phyloP scores from a whole-genome alignment of 64 coral and sea anemone species.

The Montipora sp. region DNA sequence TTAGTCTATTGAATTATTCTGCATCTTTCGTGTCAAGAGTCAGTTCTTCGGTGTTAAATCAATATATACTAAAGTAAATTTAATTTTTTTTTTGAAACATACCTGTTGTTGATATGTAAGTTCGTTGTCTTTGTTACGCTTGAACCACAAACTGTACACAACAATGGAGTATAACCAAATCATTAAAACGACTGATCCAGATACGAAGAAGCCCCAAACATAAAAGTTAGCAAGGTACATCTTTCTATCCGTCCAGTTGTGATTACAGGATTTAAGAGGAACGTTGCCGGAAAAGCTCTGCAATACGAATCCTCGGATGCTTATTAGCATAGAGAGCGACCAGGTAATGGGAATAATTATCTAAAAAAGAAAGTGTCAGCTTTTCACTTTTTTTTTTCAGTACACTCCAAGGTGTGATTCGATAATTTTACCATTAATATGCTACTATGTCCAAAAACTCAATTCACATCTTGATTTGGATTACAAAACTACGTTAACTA shows the following conservation, averaged over 20 bases:
- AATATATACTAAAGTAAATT: too few species aligned
- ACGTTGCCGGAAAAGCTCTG: neutral
- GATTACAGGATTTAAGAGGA: neutral
- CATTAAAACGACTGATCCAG: conserved; percentile 1
- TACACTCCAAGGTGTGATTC: too few species aligned
- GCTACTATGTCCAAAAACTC: too few species aligned
- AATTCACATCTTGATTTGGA: too few species aligned
- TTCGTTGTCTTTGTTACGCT: neutral
- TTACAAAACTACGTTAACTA: too few species aligned
- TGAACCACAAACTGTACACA: conserved; percentile 49
- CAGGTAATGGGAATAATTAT: neutral
- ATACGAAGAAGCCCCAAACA: conserved; percentile 1
- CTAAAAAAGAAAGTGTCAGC: neutral
- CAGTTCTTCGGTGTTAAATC: too few species aligned
- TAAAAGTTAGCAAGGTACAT: neutral
- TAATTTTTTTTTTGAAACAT: neutral
- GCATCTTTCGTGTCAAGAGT: too few species aligned
- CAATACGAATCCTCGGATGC: neutral
- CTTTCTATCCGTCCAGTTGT: conserved; percentile 6
- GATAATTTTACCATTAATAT: too few species aligned
- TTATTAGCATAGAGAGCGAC: neutral
- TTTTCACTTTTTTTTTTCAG: too few species aligned
- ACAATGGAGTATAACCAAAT: conserved; percentile 33
- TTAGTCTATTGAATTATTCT: too few species aligned
- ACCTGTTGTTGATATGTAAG: conserved; percentile 4